These are phyloP conservation scores for Centropus bengalensis DNA, from an alignment of 2,113 vertebrate genomes.

Conservation along the genomic window DNA sequence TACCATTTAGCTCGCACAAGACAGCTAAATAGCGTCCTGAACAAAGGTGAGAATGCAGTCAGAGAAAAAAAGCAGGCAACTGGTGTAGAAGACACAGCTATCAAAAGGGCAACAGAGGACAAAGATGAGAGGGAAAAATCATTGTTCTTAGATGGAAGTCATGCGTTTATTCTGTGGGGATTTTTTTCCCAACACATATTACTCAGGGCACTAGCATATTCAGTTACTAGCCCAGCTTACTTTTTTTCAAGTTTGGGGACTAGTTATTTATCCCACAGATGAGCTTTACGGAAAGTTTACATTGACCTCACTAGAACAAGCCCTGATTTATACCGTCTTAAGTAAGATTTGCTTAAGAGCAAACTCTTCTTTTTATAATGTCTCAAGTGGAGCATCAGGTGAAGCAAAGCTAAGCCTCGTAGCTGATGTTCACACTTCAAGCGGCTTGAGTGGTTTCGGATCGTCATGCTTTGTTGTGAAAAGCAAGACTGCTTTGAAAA, in stretches of 20 bases:
- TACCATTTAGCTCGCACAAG: background rate
- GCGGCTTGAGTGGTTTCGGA: accelerated
- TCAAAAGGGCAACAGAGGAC: background rate
- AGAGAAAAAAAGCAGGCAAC: background rate
- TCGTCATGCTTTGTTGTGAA: background rate
- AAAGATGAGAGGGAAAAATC: background rate
- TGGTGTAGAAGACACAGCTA: background rate
- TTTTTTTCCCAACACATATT: background rate
- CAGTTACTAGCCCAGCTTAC: background rate
- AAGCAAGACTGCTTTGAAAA: background rate
- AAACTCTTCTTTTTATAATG: background rate
- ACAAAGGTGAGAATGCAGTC: background rate
- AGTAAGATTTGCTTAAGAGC: background rate
- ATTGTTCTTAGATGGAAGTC: background rate
- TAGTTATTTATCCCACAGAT: background rate
- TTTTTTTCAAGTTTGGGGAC: background rate
- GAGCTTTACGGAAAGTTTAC: background rate
- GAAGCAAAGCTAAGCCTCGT: background rate
- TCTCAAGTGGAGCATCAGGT: background rate
- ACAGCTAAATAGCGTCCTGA: background rate
- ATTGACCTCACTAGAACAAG: background rate
- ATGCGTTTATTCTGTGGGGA: background rate
- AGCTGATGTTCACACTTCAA: background rate
- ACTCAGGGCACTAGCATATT: background rate
- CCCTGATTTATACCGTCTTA: background rate